phyloP scores from a whole-genome alignment of 2,113 vertebrate genomes.

The Synodontis membranacea region DNA sequence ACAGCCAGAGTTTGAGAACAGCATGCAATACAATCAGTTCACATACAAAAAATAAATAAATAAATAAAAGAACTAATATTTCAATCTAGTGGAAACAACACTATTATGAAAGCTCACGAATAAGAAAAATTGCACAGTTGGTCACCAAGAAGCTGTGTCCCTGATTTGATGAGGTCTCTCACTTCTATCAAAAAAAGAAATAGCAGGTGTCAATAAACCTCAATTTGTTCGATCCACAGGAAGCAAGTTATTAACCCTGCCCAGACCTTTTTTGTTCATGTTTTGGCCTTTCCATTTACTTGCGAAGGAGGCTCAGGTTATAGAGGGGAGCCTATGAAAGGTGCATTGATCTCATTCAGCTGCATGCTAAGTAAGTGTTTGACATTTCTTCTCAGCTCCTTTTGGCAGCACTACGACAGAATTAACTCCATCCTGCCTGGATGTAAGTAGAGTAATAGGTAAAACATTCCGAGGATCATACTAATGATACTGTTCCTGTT shows the following conservation, averaged over 20 bases:
- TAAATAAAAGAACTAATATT: not conserved
- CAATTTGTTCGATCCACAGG: conserved; percentile 66
- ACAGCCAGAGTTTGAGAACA: not conserved
- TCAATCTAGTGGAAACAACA: not conserved
- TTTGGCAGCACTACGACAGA: conserved; percentile 18
- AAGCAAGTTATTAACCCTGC: conserved; percentile 70
- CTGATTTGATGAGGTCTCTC: conserved; percentile 64
- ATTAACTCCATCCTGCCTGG: conserved; percentile 46
- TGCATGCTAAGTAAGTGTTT: conserved; percentile 54
- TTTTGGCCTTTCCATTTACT: conserved; percentile 50
- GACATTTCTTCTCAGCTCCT: conserved; percentile 49
- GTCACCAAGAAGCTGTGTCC: conserved; percentile 45
- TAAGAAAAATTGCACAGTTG: conserved; percentile 38
- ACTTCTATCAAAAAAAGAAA: conserved; percentile 61
- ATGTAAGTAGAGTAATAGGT: not conserved
- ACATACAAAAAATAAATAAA: conserved; percentile 33
- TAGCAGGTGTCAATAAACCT: conserved; percentile 70
- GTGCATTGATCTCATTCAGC: conserved; percentile 53
- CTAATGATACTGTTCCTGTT: too few relatives aligned
- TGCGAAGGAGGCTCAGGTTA: conserved; percentile 36
- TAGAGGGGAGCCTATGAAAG: conserved; percentile 33
- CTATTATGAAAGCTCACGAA: conserved; percentile 15
- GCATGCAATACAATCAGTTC: not conserved
- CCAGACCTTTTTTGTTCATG: conserved; percentile 41
- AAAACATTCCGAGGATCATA: not conserved